These are phyloP conservation scores for Hypselothyrea guttata DNA, from an alignment of 2,888 invertebrate genomes.

Conservation along the genomic window DNA sequence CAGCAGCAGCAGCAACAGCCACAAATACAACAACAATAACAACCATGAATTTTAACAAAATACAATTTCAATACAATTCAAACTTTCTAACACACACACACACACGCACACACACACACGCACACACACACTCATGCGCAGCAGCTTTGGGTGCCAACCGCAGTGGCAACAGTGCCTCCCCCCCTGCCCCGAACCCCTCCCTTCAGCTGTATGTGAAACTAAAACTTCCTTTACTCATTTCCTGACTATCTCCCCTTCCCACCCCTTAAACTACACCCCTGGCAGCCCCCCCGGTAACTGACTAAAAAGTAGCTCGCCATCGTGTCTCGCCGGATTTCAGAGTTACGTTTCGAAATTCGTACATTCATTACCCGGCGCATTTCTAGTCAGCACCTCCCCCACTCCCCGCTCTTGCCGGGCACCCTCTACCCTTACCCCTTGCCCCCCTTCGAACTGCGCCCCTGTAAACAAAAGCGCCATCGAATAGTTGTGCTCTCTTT, in stretches of 20 bases:
- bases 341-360: conserved; percentile 79
- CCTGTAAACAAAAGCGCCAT: conserved; percentile 62
- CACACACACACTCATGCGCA: conserved; percentile 15
- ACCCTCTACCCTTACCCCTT: neutral
- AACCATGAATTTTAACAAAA: conserved; percentile 80
- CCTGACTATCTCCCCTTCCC: conserved; percentile 43
- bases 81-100: conserved; percentile 76
- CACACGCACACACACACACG: conserved; percentile 26
- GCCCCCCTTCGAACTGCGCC: neutral
- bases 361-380: conserved; percentile 79
- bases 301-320: conserved; percentile 76
- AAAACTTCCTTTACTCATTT: conserved; percentile 80
- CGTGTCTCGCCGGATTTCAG: conserved; percentile 71
- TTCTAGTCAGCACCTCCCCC: conserved; percentile 52
- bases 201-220: conserved; percentile 68
- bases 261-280: neutral
- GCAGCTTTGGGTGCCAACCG: conserved; percentile 56
- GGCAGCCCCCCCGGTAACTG: conserved; percentile 39
- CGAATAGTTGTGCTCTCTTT: conserved; percentile 28
- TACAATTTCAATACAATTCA: conserved; percentile 81
- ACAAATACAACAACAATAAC: conserved; percentile 62
- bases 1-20: conserved; percentile 26
- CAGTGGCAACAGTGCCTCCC: conserved; percentile 62
- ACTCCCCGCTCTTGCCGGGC: conserved; percentile 6
- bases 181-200: conserved; percentile 3